phyloP scores from a whole-genome alignment of 2,888 invertebrate genomes.

The Macroteleia sp. region DNA sequence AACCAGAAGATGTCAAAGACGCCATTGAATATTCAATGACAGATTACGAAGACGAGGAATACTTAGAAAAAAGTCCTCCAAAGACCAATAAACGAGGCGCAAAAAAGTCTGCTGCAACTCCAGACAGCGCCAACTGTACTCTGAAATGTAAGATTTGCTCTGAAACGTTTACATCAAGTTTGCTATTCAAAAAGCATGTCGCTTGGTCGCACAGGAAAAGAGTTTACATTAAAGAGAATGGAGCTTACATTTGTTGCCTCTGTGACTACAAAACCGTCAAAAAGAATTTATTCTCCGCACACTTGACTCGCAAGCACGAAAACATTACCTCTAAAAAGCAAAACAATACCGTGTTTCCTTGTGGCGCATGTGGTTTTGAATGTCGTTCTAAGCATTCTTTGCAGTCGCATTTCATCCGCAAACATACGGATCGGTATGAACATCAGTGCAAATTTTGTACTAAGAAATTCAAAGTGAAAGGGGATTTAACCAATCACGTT shows the following conservation, averaged over 20 bases:
- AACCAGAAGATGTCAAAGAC: too few species aligned
- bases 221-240: slow-evolving; percentile 79
- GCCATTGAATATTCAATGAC: too few species aligned
- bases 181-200: slow-evolving; percentile 79
- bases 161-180: slow-evolving; percentile 75
- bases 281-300: slow-evolving; percentile 76
- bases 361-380: slow-evolving; percentile 78
- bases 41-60: too few species aligned
- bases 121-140: too few species aligned
- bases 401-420: slow-evolving; percentile 81
- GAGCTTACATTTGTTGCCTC: slow-evolving; percentile 78
- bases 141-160: slow-evolving; percentile 79
- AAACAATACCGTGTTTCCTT: slow-evolving; percentile 74
- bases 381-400: slow-evolving; percentile 82
- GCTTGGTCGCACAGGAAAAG: slow-evolving; percentile 81
- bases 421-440: slow-evolving; percentile 81
- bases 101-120: too few species aligned
- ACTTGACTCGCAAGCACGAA: slow-evolving; percentile 80
- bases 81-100: too few species aligned
- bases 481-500: slow-evolving; percentile 81
- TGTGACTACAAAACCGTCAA: slow-evolving; percentile 79
- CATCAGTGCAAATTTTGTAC: slow-evolving; percentile 79
- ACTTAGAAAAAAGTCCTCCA: too few species aligned
- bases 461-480: slow-evolving; percentile 82
- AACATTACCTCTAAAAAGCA: slow-evolving; percentile 75